A percentile compares a stretch with the other conserved stretches of the same genome.
phyloP scores from a whole-genome alignment of 2,888 invertebrate genomes.

The Brenthis hecate region DNA sequence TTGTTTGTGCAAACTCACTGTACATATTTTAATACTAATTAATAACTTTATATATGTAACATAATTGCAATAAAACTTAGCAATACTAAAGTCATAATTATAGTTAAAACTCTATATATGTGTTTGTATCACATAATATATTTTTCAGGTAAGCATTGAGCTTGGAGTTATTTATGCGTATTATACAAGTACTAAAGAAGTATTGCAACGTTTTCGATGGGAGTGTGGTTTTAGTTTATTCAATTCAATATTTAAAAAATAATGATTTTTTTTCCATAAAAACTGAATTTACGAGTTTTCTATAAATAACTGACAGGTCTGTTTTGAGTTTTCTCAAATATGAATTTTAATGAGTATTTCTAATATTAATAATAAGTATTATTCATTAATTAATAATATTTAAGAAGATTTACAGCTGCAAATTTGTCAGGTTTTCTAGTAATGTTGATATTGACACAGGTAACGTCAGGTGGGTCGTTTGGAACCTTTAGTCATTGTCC shows the following conservation, averaged over 20 bases:
- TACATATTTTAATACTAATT: too few relatives aligned
- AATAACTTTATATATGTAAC: too few relatives aligned
- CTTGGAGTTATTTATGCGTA: conserved; percentile 34
- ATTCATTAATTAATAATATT: conserved; percentile 24
- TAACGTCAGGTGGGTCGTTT: conserved; percentile 46
- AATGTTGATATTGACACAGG: conserved; percentile 40
- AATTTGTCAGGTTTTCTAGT: conserved; percentile 31
- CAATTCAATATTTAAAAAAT: conserved; percentile 3
- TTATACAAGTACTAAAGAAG: conserved; percentile 26
- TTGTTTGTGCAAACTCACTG: too few relatives aligned
- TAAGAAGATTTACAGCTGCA: conserved; percentile 34
- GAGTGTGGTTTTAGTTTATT: conserved; percentile 38
- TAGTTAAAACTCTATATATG: background rate
- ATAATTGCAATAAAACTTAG: too few relatives aligned
- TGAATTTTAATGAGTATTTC: background rate
- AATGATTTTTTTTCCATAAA: conserved; percentile 5
- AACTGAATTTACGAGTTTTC: conserved; percentile 4
- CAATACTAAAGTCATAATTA: too few relatives aligned
- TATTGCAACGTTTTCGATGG: conserved; percentile 30
- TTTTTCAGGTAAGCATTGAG: conserved; percentile 62
- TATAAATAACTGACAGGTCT: background rate
- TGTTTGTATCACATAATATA: conserved; percentile 37
- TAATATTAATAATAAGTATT: background rate
- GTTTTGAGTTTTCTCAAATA: background rate
- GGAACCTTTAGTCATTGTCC: background rate